Conservation (phyloP, 2,797 vertebrate species). For the Thunnus albacares region DNA sequence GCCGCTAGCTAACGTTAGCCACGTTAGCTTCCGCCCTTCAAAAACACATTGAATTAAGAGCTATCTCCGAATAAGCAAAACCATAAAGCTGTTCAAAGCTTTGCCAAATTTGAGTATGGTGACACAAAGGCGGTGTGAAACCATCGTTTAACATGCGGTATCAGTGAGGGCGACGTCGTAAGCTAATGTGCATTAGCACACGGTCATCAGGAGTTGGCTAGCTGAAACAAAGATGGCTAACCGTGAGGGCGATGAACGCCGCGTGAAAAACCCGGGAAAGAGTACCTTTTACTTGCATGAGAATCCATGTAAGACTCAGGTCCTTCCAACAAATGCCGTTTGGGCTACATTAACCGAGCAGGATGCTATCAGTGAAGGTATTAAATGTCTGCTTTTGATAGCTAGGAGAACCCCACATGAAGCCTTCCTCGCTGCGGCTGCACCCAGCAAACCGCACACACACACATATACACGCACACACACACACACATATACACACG, state of each 20-base stretch:
- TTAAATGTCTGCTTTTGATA: fast-evolving
- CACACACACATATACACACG: conserved; percentile 16
- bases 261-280: conserved; percentile 84
- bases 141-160: fast-evolving
- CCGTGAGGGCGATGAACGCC: conserved; percentile 51
- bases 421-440: conserved; percentile 62
- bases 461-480: no score
- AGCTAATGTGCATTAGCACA: conserved; percentile 53
- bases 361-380: fast-evolving
- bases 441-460: conserved; percentile 58
- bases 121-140: fast-evolving
- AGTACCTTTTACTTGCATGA: conserved; percentile 56
- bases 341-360: fast-evolving
- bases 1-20: conserved; percentile 79
- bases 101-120: fast-evolving
- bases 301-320: background rate
- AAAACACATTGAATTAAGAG: conserved; percentile 50
- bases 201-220: conserved; percentile 56
- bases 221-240: conserved; percentile 83
- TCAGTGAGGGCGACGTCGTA: fast-evolving
- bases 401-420: background rate
- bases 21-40: conserved; percentile 85
- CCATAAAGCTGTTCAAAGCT: background rate
- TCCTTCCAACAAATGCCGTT: fast-evolving
- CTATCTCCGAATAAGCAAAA: background rate